Conservation (phyloP, 2,888 invertebrate species). For the Drosophila suboccidentalis region DNA sequence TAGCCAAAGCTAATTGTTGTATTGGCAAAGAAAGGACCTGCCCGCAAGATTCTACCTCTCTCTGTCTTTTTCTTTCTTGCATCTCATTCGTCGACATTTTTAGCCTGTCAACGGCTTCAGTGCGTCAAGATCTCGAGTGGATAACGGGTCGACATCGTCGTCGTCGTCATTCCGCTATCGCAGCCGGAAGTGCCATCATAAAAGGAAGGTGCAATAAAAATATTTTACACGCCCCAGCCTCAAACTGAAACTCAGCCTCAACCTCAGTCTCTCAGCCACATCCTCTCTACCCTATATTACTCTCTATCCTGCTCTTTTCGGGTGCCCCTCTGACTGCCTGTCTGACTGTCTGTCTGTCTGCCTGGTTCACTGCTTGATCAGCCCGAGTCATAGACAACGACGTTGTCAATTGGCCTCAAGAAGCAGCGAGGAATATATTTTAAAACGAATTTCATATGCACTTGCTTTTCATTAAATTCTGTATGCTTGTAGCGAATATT, state of each 20-base stretch:
- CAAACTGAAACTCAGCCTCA: slow-evolving; percentile 9
- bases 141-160: slow-evolving; percentile 65
- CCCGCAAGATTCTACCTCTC: slow-evolving; percentile 11
- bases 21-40: slow-evolving; percentile 49
- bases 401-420: slow-evolving; percentile 39
- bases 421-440: not conserved
- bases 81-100: slow-evolving; percentile 6
- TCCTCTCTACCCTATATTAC: slow-evolving; percentile 1
- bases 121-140: slow-evolving; percentile 77
- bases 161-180: slow-evolving; percentile 63
- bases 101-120: slow-evolving; percentile 63
- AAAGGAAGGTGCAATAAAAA: slow-evolving; percentile 85
- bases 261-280: not conserved
- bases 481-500: no score
- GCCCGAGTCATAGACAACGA: slow-evolving; percentile 25
- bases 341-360: slow-evolving; percentile 7
- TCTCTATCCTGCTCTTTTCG: slow-evolving; percentile 2
- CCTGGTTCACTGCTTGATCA: slow-evolving; percentile 51
- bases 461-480: slow-evolving; percentile 33
- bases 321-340: slow-evolving; percentile 33
- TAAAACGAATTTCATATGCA: slow-evolving; percentile 22
- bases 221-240: slow-evolving; percentile 75
- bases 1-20: slow-evolving; percentile 66
- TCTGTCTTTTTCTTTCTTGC: slow-evolving; percentile 4
- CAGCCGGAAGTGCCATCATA: slow-evolving; percentile 83